Base-by-base conservation (phyloP, 2,888 invertebrate species). In the Patella depressa region DNA sequence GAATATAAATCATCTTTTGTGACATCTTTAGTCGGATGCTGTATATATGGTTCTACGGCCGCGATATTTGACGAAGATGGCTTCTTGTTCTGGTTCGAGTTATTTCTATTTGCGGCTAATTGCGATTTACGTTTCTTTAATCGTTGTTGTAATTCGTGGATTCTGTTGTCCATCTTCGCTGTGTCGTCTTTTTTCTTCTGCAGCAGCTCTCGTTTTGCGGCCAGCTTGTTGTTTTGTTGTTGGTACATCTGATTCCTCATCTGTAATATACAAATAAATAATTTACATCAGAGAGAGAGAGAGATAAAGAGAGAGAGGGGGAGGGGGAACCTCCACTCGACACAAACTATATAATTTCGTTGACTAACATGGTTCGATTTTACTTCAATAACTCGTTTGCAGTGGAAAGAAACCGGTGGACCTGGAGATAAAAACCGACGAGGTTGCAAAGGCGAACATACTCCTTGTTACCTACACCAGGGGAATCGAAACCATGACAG, bases 191-290 rank as follows among this genome's bases (percentile, higher is more conserved):
- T 97, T 73, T 96, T 93, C 86, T 96, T 96, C 77, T 95, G 95
- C 87, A 98, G 93, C 71, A 96, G 95, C 88, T 97, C 96, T 81
- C 96, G 93, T 92, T 98, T 98, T 86, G 96, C 95, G 83, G 96
- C 95, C 86, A 98, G 94, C 87, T 97, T 94, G 85, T 95, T 96
- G 93, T 96, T 97, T 93, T 97, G 98, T 92, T 45, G 45, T 19
- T 19, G 96, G 92, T 97, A 97, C 92, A 98, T 93, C 92, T 98
- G 98, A 93, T 98, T 98, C 81, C 98, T 96, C 91, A 97, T 97
- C 98, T 98, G 93, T 17, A 94, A 93, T 54, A 45, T 5, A 73
- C 76, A 76, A 57, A 74, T 71, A 69, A 12, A 65, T 19, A 53
- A 53, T 45, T 45, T 45, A 45, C 7, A 45, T 45, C 45, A 45